Conservation (phyloP, 2,888 invertebrate genomes). For the Zaprionus lineosus region DNA sequence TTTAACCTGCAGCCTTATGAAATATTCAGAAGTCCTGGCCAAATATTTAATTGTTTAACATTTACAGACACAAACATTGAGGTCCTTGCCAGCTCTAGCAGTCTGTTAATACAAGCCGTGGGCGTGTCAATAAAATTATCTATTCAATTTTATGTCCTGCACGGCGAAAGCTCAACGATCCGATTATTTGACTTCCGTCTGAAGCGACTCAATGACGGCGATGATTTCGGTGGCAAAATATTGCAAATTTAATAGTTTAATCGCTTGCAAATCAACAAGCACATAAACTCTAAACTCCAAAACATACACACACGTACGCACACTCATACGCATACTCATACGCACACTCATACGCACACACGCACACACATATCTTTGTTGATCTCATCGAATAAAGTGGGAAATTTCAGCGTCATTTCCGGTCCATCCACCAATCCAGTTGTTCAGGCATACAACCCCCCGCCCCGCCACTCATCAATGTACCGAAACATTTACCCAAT, state of each 20-base stretch:
- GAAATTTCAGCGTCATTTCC: constrained; percentile 45
- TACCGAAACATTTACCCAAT: too few species aligned
- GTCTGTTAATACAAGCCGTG: constrained; percentile 3
- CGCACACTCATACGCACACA: not conserved
- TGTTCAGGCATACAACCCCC: too few species aligned
- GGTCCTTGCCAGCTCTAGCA: not conserved
- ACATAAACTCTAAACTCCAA: too few species aligned
- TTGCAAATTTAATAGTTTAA: constrained; percentile 66
- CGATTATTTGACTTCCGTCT: constrained; percentile 20
- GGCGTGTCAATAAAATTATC: constrained; percentile 72
- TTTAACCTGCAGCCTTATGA: constrained; percentile 43
- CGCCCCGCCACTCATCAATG: too few species aligned
- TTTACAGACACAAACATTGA: too few species aligned
- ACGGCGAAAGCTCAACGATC: constrained; percentile 6
- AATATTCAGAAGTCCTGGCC: constrained; percentile 67
- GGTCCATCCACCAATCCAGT: too few species aligned
- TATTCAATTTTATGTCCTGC: constrained; percentile 65
- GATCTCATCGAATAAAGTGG: constrained; percentile 64
- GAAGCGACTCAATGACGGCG: constrained; percentile 19
- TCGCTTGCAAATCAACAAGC: constrained; percentile 49
- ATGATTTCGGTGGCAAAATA: constrained; percentile 27
- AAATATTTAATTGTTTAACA: constrained; percentile 74
- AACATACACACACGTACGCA: constrained; percentile 7
- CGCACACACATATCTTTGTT: constrained; percentile 15
- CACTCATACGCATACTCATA: constrained; percentile 3